phyloP scores from a whole-genome alignment of 1,140 invertebrate genomes.

The Lycorma delicatula region DNA sequence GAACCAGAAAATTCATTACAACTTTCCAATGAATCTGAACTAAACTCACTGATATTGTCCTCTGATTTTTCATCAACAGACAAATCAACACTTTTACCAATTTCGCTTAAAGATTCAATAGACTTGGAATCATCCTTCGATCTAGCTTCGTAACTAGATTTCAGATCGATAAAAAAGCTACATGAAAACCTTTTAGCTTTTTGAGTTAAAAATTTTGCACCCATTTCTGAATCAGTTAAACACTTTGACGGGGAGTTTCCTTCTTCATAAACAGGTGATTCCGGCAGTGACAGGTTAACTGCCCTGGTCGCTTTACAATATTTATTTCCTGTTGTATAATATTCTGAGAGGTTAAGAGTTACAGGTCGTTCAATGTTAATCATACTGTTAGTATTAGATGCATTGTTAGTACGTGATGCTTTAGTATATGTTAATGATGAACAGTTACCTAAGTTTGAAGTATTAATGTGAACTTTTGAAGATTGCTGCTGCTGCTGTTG shows the following conservation, averaged over 20 bases:
- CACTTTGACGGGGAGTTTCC: conserved; percentile 18
- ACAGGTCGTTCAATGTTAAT: conserved; percentile 6
- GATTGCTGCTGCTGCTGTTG: conserved; percentile 28
- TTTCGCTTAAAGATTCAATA: conserved; percentile 21
- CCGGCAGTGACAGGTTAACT: conserved; percentile 35
- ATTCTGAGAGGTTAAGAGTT: conserved; percentile 6
- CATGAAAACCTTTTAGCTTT: conserved; percentile 25
- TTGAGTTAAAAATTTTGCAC: conserved; percentile 13
- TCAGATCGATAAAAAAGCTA: conserved; percentile 35
- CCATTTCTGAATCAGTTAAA: conserved; percentile 18
- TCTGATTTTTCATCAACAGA: conserved; percentile 21
- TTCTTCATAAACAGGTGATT: conserved; percentile 41
- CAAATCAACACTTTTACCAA: conserved; percentile 18
- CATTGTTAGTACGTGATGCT: conserved; percentile 36
- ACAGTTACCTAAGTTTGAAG: conserved; percentile 36
- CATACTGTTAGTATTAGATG: conserved; percentile 25
- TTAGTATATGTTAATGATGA: no score
- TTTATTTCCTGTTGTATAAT: conserved; percentile 5
- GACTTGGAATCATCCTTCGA: conserved; percentile 21
- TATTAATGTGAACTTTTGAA: conserved; percentile 37
- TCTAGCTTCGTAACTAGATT: conserved; percentile 23
- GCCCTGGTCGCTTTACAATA: conserved; percentile 1
- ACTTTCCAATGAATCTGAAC: conserved; percentile 65
- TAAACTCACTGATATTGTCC: conserved; percentile 48
- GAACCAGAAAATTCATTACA: conserved; percentile 50